Percentiles rank a stretch among this genome's conserved stretches.
Conservation (phyloP, 2,797 vertebrate genomes). For the Neosalanx taihuensis region DNA sequence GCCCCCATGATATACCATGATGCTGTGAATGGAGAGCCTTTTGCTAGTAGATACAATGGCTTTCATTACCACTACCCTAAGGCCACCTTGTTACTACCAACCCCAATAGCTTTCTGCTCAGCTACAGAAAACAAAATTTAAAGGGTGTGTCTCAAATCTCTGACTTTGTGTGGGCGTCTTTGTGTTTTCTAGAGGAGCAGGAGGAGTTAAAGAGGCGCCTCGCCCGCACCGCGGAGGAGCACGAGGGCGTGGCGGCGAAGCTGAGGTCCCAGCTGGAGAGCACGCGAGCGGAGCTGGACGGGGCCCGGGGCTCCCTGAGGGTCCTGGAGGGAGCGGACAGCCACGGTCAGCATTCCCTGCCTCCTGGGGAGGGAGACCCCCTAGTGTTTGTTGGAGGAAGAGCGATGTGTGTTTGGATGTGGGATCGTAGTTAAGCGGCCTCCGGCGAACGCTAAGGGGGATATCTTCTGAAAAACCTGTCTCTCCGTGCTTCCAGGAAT, state of each 20-base stretch:
- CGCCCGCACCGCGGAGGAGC: slow-evolving; percentile 63
- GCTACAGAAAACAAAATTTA: slow-evolving; percentile 43
- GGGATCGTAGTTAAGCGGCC: neutral
- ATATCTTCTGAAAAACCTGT: too few species aligned
- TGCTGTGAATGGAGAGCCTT: neutral
- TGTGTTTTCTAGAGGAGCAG: slow-evolving; percentile 70
- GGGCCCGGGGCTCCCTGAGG: slow-evolving; percentile 71
- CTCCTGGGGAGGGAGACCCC: neutral
- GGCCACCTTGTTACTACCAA: slow-evolving; percentile 8
- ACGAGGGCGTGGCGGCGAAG: slow-evolving; percentile 65
- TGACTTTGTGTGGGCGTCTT: slow-evolving; percentile 29
- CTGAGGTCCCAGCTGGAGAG: slow-evolving; percentile 75
- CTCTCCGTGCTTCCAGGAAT: slow-evolving; percentile 64
- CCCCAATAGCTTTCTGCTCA: slow-evolving; percentile 43
- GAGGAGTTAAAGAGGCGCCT: slow-evolving; percentile 72
- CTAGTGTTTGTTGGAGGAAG: neutral
- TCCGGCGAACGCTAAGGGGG: neutral
- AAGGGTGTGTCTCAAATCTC: slow-evolving; percentile 54
- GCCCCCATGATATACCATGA: slow-evolving; percentile 6
- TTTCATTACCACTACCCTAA: slow-evolving; percentile 19
- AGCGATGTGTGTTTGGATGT: too few species aligned
- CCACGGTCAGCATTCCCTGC: slow-evolving; percentile 67
- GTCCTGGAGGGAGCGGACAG: slow-evolving; percentile 73
- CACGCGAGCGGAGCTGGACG: slow-evolving; percentile 72
- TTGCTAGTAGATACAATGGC: slow-evolving; percentile 23